Evolutionary conservation across 2,113 vertebrate species (phyloP).

Genomic region (Alligator sinensis): DNA sequence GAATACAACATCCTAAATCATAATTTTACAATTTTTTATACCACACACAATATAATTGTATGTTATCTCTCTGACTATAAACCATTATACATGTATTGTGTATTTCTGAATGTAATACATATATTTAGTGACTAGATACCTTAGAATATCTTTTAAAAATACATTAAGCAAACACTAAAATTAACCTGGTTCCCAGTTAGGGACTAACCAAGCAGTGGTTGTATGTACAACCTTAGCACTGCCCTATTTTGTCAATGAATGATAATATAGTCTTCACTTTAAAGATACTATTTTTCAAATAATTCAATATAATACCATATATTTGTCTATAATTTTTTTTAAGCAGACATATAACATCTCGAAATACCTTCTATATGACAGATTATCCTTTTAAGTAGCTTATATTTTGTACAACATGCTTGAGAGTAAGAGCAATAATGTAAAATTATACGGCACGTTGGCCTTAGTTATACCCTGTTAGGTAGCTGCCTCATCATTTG

Average conservation of each 20-base stretch:
- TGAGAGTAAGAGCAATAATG: not conserved
- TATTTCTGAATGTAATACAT: not conserved
- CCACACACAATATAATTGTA: not conserved
- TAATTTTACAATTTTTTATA: not conserved
- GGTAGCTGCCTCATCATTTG: not conserved
- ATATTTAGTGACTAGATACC: conserved; percentile 12
- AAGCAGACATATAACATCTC: not conserved
- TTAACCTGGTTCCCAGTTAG: conserved; percentile 31
- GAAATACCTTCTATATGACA: not conserved
- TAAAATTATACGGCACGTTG: not conserved
- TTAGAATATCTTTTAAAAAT: conserved; percentile 22
- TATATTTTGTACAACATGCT: not conserved
- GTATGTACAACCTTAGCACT: not conserved
- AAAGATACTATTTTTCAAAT: not conserved
- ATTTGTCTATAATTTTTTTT: not conserved
- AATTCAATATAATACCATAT: not conserved
- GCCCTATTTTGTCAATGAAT: conserved; percentile 1
- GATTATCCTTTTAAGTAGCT: not conserved
- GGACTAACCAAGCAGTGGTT: conserved; percentile 6
- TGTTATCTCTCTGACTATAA: not conserved
- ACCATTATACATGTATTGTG: not conserved
- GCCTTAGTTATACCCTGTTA: not conserved
- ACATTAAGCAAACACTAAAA: conserved; percentile 36
- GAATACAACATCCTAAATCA: not conserved
- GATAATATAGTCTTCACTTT: not conserved